Evolutionary conservation across 2,113 vertebrate genomes (phyloP).

Genomic region (Cephalopholis sonnerati): DNA sequence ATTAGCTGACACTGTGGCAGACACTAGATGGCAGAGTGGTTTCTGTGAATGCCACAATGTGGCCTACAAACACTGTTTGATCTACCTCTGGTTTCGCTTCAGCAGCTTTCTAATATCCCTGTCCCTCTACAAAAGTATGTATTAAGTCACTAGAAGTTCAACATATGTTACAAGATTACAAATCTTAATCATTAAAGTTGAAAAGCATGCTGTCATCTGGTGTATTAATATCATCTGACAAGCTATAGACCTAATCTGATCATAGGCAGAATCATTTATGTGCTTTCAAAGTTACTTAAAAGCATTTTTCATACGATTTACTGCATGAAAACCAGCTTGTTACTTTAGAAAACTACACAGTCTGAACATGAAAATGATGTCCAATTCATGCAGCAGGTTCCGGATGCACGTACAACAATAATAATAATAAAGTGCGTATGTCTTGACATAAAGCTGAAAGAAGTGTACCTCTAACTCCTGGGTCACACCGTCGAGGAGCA

Average conservation of each 20-base stretch:
- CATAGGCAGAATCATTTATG: not conserved
- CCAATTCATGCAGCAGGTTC: constrained; percentile 17
- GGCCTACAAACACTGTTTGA: constrained; percentile 19
- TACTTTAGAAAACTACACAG: not conserved
- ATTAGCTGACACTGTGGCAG: constrained; percentile 41
- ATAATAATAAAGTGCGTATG: constrained; percentile 6
- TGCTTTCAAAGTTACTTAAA: not conserved
- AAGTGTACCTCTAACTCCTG: constrained; percentile 84
- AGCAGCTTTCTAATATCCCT: constrained; percentile 24
- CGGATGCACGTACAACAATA: not conserved
- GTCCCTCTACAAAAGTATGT: constrained; percentile 13
- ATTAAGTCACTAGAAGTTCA: not conserved
- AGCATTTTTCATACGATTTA: not conserved
- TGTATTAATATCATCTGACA: not conserved
- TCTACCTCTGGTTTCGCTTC: not conserved
- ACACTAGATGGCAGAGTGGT: constrained; percentile 83
- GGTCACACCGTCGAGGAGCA: constrained; percentile 79
- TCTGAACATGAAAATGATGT: not conserved
- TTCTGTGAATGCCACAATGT: constrained; percentile 29
- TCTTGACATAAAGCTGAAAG: not conserved
- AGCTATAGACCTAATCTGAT: not conserved
- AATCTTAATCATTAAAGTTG: not conserved
- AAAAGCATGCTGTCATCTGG: constrained; percentile 5
- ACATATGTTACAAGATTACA: not conserved
- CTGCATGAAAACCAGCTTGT: not conserved